phyloP scores from a whole-genome alignment of 2,113 vertebrate species.

The Isichthys henryi region DNA sequence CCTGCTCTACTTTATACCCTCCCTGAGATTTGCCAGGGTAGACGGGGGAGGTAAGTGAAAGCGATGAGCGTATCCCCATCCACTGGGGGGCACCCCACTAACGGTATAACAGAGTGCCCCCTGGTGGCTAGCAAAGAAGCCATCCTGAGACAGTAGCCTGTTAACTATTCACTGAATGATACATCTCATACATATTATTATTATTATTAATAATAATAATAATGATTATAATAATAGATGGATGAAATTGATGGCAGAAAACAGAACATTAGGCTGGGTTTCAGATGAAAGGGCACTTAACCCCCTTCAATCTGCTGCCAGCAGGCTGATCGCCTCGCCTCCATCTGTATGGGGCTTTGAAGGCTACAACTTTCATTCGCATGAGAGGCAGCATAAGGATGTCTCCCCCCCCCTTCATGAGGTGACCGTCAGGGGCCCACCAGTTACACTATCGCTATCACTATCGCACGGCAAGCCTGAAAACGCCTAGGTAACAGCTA shows the following conservation, averaged over 20 bases:
- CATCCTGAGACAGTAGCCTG: neutral
- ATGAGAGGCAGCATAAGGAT: neutral
- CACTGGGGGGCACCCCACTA: neutral
- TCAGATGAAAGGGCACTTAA: neutral
- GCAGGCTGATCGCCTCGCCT: neutral
- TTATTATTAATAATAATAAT: neutral
- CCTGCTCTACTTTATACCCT: conserved; percentile 41
- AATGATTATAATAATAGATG: neutral
- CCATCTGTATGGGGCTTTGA: neutral
- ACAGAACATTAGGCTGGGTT: neutral
- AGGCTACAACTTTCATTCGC: neutral
- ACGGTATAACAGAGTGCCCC: neutral
- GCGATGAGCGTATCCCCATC: neutral
- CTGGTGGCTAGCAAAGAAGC: neutral
- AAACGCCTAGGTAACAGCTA: neutral
- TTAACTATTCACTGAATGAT: neutral
- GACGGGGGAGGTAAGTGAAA: conserved; percentile 36
- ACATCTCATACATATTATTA: neutral
- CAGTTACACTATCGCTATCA: neutral
- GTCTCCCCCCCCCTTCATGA: neutral
- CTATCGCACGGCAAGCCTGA: neutral
- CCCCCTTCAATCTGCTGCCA: neutral
- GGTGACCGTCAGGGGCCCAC: neutral
- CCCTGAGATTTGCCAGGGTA: conserved; percentile 27
- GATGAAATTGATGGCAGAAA: neutral